These are phyloP conservation scores for Adelphocoris suturalis DNA, from an alignment of 2,888 invertebrate species.

Conservation along the genomic window DNA sequence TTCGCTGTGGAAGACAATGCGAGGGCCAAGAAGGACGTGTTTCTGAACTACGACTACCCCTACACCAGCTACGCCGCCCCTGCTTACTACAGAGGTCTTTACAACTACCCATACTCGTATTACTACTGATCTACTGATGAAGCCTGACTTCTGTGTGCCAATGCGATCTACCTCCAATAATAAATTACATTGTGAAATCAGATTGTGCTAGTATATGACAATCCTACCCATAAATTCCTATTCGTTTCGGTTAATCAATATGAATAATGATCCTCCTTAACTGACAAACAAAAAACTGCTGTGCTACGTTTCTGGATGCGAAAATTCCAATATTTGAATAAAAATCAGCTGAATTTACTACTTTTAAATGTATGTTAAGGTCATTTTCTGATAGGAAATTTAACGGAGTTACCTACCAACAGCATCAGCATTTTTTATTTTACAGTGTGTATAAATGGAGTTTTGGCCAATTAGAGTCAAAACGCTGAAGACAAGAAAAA, in stretches of 20 bases:
- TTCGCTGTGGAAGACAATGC: neutral
- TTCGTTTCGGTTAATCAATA: neutral
- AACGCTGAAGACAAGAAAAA: too few relatives aligned
- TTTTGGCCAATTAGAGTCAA: too few relatives aligned
- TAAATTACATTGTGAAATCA: neutral
- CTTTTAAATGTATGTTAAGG: too few relatives aligned
- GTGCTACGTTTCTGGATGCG: too few relatives aligned
- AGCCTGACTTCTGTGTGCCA: neutral
- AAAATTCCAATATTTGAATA: too few relatives aligned
- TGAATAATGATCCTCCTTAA: too few relatives aligned
- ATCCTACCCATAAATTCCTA: neutral
- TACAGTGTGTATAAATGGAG: too few relatives aligned
- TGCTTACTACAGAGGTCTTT: constrained; percentile 9
- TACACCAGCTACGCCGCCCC: constrained; percentile 10
- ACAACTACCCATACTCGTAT: neutral
- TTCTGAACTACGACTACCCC: neutral
- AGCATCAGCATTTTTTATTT: too few relatives aligned
- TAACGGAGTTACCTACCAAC: too few relatives aligned
- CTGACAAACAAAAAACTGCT: too few relatives aligned
- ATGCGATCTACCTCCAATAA: neutral
- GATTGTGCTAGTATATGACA: neutral
- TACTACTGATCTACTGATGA: neutral
- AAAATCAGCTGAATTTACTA: too few relatives aligned
- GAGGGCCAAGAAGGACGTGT: neutral
- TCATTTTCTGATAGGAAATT: too few relatives aligned